Conservation (phyloP, 2,113 vertebrate genomes). For the Hemicordylus capensis region DNA sequence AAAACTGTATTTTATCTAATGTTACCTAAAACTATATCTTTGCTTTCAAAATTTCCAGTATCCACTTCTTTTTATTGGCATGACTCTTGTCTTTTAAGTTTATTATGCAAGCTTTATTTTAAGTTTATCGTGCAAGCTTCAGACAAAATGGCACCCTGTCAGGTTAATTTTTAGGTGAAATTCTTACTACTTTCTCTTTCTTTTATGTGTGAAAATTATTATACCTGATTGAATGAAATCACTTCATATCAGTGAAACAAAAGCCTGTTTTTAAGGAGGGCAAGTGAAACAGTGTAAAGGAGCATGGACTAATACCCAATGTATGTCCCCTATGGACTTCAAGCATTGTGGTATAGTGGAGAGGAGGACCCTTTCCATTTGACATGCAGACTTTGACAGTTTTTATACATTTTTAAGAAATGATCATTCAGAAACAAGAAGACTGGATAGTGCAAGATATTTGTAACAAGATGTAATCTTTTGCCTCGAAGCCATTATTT, state of each 20-base stretch:
- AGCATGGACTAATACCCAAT: slow-evolving; percentile 51
- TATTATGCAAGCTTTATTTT: not conserved
- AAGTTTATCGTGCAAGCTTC: slow-evolving; percentile 1
- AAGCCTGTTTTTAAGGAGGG: slow-evolving; percentile 54
- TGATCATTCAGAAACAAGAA: slow-evolving; percentile 23
- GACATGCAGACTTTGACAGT: slow-evolving; percentile 46
- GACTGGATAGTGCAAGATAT: not conserved
- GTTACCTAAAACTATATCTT: not conserved
- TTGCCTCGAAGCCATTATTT: slow-evolving; percentile 52
- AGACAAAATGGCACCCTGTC: not conserved
- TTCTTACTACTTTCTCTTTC: slow-evolving; percentile 35
- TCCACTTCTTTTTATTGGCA: not conserved
- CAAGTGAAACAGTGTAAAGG: slow-evolving; percentile 33
- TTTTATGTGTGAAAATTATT: slow-evolving; percentile 46
- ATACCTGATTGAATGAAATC: slow-evolving; percentile 51
- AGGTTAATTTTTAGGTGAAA: slow-evolving; percentile 57
- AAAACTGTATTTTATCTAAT: not conserved
- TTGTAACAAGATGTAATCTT: slow-evolving; percentile 29
- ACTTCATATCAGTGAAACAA: slow-evolving; percentile 38
- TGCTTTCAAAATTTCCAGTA: slow-evolving; percentile 3
- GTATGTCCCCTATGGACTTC: slow-evolving; percentile 32
- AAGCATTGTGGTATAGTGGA: slow-evolving; percentile 46
- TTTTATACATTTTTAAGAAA: slow-evolving; percentile 56
- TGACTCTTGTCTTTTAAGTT: not conserved
- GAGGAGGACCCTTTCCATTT: slow-evolving; percentile 50